Evolutionary conservation across 2,113 vertebrate species (phyloP), one percentile per base, ranked within the genome.

Genomic region (Nansenia antarctica): DNA sequence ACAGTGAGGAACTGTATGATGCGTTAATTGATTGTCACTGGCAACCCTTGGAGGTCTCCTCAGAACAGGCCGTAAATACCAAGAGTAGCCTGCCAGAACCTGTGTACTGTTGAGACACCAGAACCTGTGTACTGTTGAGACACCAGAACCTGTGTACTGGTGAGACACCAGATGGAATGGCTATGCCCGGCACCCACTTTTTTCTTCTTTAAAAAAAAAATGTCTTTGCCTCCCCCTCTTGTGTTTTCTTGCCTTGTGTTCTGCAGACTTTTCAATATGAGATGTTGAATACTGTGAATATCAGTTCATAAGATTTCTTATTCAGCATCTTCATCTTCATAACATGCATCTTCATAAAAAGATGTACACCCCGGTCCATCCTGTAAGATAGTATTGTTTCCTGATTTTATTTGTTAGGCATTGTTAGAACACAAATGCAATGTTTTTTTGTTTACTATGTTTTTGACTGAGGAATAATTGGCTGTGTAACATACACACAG

Each of bases 1-100:
- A 92, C 75, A 97, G 96, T 0, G 97, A 99, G 80, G 97, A 99
- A 73, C 90, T 98, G 27, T 99, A 96, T 0, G 94, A 97, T 0
- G 93, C 96, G 3, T 82, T 98, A 47, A 96, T 95, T 77, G 92
- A 95, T 58, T 95, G 93, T 79, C 95, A 92, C 42, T 98, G 95
- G 95, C 94, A 95, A 86, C 92, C 93, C 5, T 85, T 93, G 66
- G 95, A 96, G 72, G 88, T 89, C 83, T 53, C 92, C 79, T 0
- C 92, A 81, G 78, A 94, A 83, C 87, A 94, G 92, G 76, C 94
- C 84, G 26, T 88, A 15, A 64, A 53, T 3, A 1, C 66, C 9
- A 22, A 62, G 0, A 72, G 79, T 32, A 73, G 42, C 63, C 63
- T 87, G 3, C 86, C 87, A 1, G 90, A 90, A 6, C 76, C 85